Base-by-base conservation (phyloP, 2,797 vertebrate species). In the Threskiornis aethiopicus region DNA sequence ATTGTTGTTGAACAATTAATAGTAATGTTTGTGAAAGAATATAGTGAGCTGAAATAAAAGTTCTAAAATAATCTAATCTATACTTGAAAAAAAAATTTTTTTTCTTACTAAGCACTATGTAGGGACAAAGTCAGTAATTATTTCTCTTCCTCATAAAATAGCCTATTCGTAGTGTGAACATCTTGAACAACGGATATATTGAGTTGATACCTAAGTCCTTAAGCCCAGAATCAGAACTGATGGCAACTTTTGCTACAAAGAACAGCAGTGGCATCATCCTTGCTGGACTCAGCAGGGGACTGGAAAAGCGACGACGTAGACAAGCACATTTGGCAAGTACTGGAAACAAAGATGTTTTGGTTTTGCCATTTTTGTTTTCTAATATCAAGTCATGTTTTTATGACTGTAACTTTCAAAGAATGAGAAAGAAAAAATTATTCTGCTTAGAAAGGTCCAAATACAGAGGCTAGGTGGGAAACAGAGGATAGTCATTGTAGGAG, bases 241-340 rank as follows among this genome's bases (percentile, higher is more conserved):
- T 99, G 97, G 98, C 98, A 83, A 99, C 99, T 76, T 99, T 99
- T 97, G 98, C 98, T 89, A 99, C 99, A 73, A 98, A 91, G 84
- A 99, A 98, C 85, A 98, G 98, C 86, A 99, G 98, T 21, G 99
- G 99, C 46, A 80, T 99, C 81, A 98, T 99, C 80, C 96, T 99
- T 89, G 98, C 98, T 19, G 99, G 98, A 20, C 95, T 99, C 44
- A 98, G 97, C 86, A 97, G 96, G 13, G 78, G 91, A 16, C 31
- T 59, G 9, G 92, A 97, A 52, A 98, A 95, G 70, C 97, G 97
- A 22, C 95, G 33, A 11, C 97, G 94, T 10, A 95, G 96, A 35
- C 98, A 98, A 78, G 93, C 97, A 2, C 96, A 96, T 33, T 93
- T 98, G 98, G 99, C 99, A 93, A 98, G 98, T 97, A 96, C n/a